Evolutionary conservation across 2,888 invertebrate genomes (phyloP).

Genomic region (Aethes cnicana): DNA sequence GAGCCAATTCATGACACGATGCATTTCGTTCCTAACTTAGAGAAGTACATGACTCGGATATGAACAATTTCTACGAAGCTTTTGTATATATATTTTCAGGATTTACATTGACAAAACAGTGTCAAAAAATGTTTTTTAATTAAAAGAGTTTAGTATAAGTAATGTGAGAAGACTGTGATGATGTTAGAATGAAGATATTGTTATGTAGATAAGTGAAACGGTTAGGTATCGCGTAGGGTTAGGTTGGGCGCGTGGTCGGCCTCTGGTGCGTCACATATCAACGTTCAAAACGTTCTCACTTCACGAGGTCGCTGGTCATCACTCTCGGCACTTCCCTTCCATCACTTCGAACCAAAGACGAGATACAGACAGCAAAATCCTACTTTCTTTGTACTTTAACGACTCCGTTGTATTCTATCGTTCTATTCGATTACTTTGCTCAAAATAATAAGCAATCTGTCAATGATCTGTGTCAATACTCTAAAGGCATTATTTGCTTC

Average conservation of each 20-base stretch:
- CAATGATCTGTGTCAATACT: slow-evolving; percentile 24
- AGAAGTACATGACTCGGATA: slow-evolving; percentile 29
- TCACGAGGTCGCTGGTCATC: slow-evolving; percentile 14
- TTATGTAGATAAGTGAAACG: slow-evolving; percentile 51
- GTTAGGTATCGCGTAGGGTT: slow-evolving; percentile 44
- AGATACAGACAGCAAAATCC: slow-evolving; percentile 5
- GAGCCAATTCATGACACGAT: slow-evolving; percentile 34
- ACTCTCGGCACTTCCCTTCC: slow-evolving; percentile 16
- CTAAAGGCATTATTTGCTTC: slow-evolving; percentile 16
- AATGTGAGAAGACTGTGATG: slow-evolving; percentile 81
- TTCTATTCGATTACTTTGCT: slow-evolving; percentile 54
- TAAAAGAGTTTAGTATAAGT: slow-evolving; percentile 54
- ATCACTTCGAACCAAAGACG: slow-evolving; percentile 25
- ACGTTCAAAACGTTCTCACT: slow-evolving; percentile 49
- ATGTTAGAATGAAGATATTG: slow-evolving; percentile 63
- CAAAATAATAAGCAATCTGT: slow-evolving; percentile 63
- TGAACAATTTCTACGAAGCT: slow-evolving; percentile 32
- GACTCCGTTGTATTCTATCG: slow-evolving; percentile 21
- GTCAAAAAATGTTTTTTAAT: slow-evolving; percentile 34
- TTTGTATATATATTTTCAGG: slow-evolving; percentile 34
- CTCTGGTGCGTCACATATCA: slow-evolving; percentile 49
- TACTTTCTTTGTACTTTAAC: slow-evolving; percentile 7
- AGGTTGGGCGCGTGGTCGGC: slow-evolving; percentile 36
- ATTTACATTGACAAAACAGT: slow-evolving; percentile 32
- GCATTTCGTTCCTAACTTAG: slow-evolving; percentile 34